phyloP scores from a whole-genome alignment of 2,797 vertebrate species.

The Muscicapa striata region DNA sequence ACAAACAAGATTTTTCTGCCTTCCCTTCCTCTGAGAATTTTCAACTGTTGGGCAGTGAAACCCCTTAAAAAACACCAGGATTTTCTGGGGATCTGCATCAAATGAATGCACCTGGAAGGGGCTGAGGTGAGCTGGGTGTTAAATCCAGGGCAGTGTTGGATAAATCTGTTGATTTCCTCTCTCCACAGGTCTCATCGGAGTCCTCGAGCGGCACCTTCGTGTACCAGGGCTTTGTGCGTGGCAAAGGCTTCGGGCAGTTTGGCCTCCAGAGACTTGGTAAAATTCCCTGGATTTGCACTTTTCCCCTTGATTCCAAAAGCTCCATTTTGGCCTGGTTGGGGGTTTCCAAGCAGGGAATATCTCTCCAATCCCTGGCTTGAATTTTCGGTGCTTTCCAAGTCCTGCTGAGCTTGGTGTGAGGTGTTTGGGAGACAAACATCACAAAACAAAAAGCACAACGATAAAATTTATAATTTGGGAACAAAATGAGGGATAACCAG shows the following conservation, averaged over 20 bases:
- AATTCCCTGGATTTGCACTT: not conserved
- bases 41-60: not conserved
- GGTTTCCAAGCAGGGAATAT: not conserved
- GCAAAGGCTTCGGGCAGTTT: constrained; percentile 97
- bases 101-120: not conserved
- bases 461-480: not conserved
- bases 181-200: constrained; percentile 89
- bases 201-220: constrained; percentile 92
- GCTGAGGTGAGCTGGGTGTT: not conserved
- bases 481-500: not conserved
- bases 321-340: not conserved
- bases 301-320: fast-evolving
- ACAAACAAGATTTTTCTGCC: not conserved
- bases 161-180: not conserved
- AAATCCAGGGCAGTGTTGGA: not conserved
- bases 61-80: fast-evolving
- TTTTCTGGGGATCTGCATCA: not conserved
- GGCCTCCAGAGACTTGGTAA: constrained; percentile 97
- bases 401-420: fast-evolving
- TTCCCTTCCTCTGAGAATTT: not conserved
- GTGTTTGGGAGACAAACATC: not conserved
- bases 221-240: constrained; percentile 96
- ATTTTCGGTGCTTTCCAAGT: fast-evolving
- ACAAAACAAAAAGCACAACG: fast-evolving
- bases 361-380: not conserved